Conservation (phyloP, 2,113 vertebrate genomes). For the Ifrita kowaldi region DNA sequence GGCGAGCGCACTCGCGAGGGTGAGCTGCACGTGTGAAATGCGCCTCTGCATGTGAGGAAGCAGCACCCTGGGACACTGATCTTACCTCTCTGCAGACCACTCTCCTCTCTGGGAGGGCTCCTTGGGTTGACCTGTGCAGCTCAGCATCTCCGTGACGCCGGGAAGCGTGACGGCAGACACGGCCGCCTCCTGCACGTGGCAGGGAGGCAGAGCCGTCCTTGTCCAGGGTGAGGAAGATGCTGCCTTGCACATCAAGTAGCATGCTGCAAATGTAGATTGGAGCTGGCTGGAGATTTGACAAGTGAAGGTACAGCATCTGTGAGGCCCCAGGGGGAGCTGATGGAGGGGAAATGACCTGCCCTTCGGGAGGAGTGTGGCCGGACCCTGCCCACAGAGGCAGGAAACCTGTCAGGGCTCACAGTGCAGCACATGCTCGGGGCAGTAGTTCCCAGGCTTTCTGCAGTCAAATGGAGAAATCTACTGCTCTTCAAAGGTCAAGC, state of each 20-base stretch:
- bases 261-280: background rate
- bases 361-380: background rate
- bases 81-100: background rate
- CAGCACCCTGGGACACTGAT: background rate
- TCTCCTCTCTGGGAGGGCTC: background rate
- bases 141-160: background rate
- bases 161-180: background rate
- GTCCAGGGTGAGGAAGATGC: background rate
- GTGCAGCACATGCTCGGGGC: rapidly evolving
- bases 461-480: background rate
- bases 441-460: background rate
- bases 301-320: background rate
- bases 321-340: background rate
- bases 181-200: rapidly evolving
- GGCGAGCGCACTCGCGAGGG: background rate
- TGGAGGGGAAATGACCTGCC: background rate
- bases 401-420: background rate
- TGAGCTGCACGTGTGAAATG: background rate
- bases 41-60: background rate
- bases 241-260: background rate
- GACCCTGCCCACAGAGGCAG: background rate
- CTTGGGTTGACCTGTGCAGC: background rate
- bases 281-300: background rate
- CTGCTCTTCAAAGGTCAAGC: background rate
- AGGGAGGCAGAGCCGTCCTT: background rate